phyloP scores from a whole-genome alignment of 1,140 invertebrate species.

The Bemisia tabaci region DNA sequence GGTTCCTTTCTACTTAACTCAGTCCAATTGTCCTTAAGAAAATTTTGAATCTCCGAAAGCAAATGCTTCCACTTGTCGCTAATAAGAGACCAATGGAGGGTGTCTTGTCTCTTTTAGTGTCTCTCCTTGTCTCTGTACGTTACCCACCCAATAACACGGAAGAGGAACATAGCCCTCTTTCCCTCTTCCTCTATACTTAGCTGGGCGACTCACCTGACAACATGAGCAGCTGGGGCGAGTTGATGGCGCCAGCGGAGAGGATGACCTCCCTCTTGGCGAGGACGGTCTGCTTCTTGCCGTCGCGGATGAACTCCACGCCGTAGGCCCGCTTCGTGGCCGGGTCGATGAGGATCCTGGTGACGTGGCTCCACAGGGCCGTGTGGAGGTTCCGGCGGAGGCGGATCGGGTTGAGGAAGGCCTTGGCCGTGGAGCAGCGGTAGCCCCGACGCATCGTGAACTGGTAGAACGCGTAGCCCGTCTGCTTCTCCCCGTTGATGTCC shows the following conservation, averaged over 20 bases:
- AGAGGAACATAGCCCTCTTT: too few relatives aligned
- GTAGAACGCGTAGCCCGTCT: constrained; percentile 65
- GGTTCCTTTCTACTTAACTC: too few relatives aligned
- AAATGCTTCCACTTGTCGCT: too few relatives aligned
- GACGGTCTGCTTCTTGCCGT: constrained; percentile 46
- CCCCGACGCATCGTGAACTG: constrained; percentile 71
- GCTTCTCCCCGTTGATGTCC: constrained; percentile 60
- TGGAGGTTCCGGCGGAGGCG: constrained; percentile 56
- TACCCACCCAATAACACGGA: too few relatives aligned
- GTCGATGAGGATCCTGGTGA: constrained; percentile 60
- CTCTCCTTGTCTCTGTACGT: too few relatives aligned
- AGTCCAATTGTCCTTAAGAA: too few relatives aligned
- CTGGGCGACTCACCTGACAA: constrained; percentile 41
- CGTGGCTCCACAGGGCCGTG: constrained; percentile 56
- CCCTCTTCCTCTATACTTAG: too few relatives aligned
- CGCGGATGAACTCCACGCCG: constrained; percentile 60
- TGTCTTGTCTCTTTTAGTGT: too few relatives aligned
- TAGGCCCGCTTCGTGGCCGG: constrained; percentile 50
- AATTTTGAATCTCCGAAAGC: too few relatives aligned
- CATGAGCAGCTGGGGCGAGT: constrained; percentile 67
- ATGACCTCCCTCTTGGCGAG: constrained; percentile 64
- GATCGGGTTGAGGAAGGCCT: constrained; percentile 65
- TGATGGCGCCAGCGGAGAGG: constrained; percentile 60
- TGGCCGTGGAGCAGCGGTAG: constrained; percentile 58
- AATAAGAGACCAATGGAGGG: too few relatives aligned